Percentiles rank a stretch among this genome's conserved stretches.
phyloP scores from a whole-genome alignment of 2,888 invertebrate genomes.

The Liodrosophila aerea region DNA sequence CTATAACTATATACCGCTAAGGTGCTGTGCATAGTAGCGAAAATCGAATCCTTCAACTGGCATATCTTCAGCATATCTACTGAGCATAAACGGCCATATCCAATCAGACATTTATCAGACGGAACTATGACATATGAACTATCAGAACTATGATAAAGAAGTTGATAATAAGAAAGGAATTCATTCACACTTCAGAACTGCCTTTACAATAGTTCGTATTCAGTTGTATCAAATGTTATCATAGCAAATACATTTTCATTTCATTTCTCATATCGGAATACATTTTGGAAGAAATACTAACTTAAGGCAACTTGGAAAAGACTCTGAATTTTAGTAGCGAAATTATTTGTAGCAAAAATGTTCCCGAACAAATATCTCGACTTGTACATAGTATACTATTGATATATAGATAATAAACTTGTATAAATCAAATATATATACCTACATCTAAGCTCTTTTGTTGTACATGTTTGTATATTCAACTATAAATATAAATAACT shows the following conservation, averaged over 20 bases:
- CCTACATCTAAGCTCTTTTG: slow-evolving; percentile 29
- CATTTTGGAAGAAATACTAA: slow-evolving; percentile 23
- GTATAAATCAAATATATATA: slow-evolving; percentile 40
- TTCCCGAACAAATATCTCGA: slow-evolving; percentile 37
- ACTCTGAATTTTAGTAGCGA: slow-evolving; percentile 69
- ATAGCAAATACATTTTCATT: too few species aligned
- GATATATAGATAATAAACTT: slow-evolving; percentile 26
- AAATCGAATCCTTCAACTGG: slow-evolving; percentile 12
- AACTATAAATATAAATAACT: slow-evolving; percentile 4
- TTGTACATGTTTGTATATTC: slow-evolving; percentile 35
- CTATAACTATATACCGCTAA: slow-evolving; percentile 44
- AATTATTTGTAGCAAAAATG: slow-evolving; percentile 70
- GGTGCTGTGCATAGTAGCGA: slow-evolving; percentile 57
- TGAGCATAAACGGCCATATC: background rate
- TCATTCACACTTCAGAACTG: background rate
- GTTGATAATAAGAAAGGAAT: too few species aligned
- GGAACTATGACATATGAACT: too few species aligned
- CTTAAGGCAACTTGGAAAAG: slow-evolving; percentile 74
- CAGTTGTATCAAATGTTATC: too few species aligned
- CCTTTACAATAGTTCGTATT: background rate
- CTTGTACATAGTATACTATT: background rate
- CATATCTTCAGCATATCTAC: slow-evolving; percentile 42
- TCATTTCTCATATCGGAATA: too few species aligned
- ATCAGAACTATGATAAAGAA: too few species aligned
- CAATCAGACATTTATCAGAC: too few species aligned